phyloP scores from a whole-genome alignment of 1,140 invertebrate species.

The Apis laboriosa region DNA sequence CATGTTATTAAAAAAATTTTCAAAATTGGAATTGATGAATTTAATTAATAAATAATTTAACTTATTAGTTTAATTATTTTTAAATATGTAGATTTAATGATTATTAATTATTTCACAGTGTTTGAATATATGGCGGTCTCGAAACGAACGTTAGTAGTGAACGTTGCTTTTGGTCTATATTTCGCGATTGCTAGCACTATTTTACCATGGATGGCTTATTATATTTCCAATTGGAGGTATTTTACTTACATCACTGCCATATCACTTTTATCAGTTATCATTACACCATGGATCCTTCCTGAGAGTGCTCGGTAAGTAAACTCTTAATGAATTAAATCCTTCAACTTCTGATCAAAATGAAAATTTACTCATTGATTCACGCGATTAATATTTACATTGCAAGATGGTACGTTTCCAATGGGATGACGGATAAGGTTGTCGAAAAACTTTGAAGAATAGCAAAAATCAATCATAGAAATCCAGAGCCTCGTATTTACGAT shows the following conservation, averaged over 20 bases:
- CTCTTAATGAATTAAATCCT: neutral
- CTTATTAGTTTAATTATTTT: no score
- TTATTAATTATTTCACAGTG: slow-evolving; percentile 58
- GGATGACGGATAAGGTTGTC: slow-evolving; percentile 73
- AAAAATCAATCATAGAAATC: slow-evolving; percentile 70
- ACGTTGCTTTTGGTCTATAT: slow-evolving; percentile 76
- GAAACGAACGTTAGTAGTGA: slow-evolving; percentile 75
- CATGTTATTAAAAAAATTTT: no score
- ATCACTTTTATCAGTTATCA: slow-evolving; percentile 70
- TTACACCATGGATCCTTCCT: slow-evolving; percentile 78
- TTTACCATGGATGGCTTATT: slow-evolving; percentile 77
- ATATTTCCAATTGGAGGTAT: slow-evolving; percentile 75
- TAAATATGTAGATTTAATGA: neutral
- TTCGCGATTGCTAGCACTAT: slow-evolving; percentile 75
- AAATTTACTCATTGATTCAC: neutral
- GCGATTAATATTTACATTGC: slow-evolving; percentile 5
- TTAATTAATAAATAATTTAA: no score
- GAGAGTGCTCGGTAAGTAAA: slow-evolving; percentile 76
- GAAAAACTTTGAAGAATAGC: slow-evolving; percentile 75
- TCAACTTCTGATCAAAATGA: neutral
- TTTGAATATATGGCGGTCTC: slow-evolving; percentile 78
- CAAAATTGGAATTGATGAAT: no score
- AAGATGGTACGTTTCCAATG: slow-evolving; percentile 77
- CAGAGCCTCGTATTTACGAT: slow-evolving; percentile 70
- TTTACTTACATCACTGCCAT: slow-evolving; percentile 72